Base-by-base conservation (phyloP, 64 coral and sea anemone species). In the Montipora capricornis region DNA sequence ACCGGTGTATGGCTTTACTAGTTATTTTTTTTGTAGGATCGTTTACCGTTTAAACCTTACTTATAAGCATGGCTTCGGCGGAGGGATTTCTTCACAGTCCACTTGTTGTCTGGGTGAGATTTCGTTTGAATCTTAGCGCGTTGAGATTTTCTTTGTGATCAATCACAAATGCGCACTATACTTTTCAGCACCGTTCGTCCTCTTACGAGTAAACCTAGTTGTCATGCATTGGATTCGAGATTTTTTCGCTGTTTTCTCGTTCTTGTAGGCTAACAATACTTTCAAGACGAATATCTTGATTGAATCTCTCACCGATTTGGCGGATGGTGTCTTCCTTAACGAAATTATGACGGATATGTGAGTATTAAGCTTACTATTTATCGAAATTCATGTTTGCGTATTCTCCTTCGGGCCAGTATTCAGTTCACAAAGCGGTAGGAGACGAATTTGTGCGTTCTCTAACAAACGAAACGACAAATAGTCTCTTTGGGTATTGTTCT, bases 301-400 rank as follows among this genome's bases (percentile, higher is more conserved):
- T 44, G 96, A 97, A 58, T 92, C 92, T 11, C 64, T 97, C 10
- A 91, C 74, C 2, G 96, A 97, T 87, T 94, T 97, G 76, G 96
- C 96, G 19, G 96, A 97, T 95, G 96, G 96, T n/a, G 89, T 97
- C 19, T 95, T 97, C 82, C 81, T 97, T 4, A 97, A 97, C 80
- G 96, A 97, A 83, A 89, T 97, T 17, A 97, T 97, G 96, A 80
- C 92, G 26, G 96, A 97, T 77, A 97, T 97, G 96, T 97, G 37
- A 97, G 95, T 97, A 49, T 48, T 8, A 57, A 57, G 6, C 11
- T 57, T 50, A 70, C 6, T 47, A 24, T 47, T 47, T 11, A 14
- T 83, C 22, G 14, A 83, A 37, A 37, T 37, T 37, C 37, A 37
- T 37, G 37, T 66, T 84, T 86, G 49, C 10, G 76, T 45, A 15